Evolutionary conservation across 2,797 vertebrate genomes (phyloP), one percentile per base, ranked within the genome.

Genomic region (Capromys pilorides): DNA sequence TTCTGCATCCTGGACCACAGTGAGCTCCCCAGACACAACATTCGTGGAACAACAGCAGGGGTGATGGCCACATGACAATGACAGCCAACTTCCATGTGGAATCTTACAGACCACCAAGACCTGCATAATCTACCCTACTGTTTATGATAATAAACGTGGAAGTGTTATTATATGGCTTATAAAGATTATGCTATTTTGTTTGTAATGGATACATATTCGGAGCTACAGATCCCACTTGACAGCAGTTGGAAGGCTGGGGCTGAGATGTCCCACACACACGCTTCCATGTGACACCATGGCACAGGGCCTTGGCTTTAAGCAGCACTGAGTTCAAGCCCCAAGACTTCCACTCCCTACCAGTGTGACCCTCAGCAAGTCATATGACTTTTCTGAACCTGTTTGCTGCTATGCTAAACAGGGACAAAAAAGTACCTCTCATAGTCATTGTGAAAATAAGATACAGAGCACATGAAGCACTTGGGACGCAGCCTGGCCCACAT

Each of bases 1-100:
- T 5, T 2, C 33, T 5, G 85, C 0, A 16, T 6, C 7, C 33
- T 4, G 9, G 36, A 45, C 62, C 39, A 0, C 2, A 1, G 51
- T n/a, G 51, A 80, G 13, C 24, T 28, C 24, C 49, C 85, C 5
- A n/a, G 64, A 54, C 18, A 75, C 28, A 51, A 12, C 39, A 26
- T 10, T 4, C 0, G 19, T 16, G 21, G 62, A 62, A 31, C 2
- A 2, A 18, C 33, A 31, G 64, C 54, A 69, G 26, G 1, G 62
- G 24, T 19, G 16, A 71, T 45, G 54, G 67, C 14, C n/a, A 57
- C 11, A 31, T 10, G 13, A 1, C 9, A 49, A 28, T 12, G 82
- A 66, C 1, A 73, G 31, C 19, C 67, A 45, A 54, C 33, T 41
- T 41, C 14, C 28, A 22, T 0, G 28, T 7, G 61, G 26, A 10